Conservation (phyloP, 2,113 vertebrate species). For the Gallinago jamesoni region DNA sequence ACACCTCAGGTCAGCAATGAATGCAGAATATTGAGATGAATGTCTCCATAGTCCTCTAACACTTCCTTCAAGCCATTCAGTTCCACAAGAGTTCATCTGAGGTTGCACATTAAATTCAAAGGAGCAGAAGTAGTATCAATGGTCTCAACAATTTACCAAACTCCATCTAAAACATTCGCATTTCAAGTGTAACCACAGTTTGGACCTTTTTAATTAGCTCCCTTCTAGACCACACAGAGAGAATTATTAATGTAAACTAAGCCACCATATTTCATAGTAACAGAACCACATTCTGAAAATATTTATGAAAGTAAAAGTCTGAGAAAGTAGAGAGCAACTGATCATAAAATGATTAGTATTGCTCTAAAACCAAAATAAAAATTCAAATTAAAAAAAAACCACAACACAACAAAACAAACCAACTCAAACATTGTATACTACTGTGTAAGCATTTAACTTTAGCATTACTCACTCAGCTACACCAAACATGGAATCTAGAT, state of each 20-base stretch:
- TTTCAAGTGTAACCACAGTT: slow-evolving; percentile 1
- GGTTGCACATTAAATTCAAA: slow-evolving; percentile 47
- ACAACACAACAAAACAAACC: background rate
- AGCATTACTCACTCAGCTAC: slow-evolving; percentile 47
- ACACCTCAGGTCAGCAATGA: slow-evolving; percentile 6
- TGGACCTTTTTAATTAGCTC: slow-evolving; percentile 13
- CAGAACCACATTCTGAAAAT: slow-evolving; percentile 69
- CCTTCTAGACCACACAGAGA: slow-evolving; percentile 50
- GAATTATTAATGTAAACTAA: slow-evolving; percentile 67
- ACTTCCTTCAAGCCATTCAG: slow-evolving; percentile 55
- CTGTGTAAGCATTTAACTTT: slow-evolving; percentile 20
- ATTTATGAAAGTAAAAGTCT: slow-evolving; percentile 40
- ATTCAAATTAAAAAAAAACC: slow-evolving; percentile 1
- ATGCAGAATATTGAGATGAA: slow-evolving; percentile 12
- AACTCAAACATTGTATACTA: slow-evolving; percentile 43
- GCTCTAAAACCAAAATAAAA: slow-evolving; percentile 52
- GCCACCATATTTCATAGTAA: slow-evolving; percentile 39
- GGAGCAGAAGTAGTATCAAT: slow-evolving; percentile 31
- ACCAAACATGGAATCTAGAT: slow-evolving; percentile 41
- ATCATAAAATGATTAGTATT: slow-evolving; percentile 48
- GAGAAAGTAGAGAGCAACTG: slow-evolving; percentile 44
- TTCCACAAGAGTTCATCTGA: slow-evolving; percentile 51
- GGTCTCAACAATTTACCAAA: background rate
- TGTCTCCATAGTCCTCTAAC: background rate
- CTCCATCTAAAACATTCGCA: background rate